Percentiles rank a stretch among this genome's conserved stretches.
Conservation (phyloP, 2,113 vertebrate species). For the Corythaixoides concolor region DNA sequence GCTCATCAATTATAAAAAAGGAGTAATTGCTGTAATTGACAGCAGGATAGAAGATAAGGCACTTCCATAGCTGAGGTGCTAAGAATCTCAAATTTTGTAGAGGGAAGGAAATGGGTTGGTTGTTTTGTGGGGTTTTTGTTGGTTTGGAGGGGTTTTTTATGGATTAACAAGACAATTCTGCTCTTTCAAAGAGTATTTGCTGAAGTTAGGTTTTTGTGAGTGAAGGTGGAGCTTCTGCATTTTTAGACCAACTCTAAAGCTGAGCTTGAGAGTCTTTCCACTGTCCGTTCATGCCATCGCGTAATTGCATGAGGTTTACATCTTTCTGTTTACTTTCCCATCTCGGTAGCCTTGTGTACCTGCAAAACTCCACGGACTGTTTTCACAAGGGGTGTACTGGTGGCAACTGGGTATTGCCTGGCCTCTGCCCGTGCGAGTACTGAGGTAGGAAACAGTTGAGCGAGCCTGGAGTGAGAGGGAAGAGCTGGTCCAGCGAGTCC, state of each 20-base stretch:
- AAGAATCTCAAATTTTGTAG: neutral
- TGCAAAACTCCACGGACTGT: accelerated
- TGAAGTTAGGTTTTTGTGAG: neutral
- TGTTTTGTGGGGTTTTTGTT: neutral
- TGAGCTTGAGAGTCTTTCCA: neutral
- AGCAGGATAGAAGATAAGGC: neutral
- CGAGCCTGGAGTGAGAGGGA: neutral
- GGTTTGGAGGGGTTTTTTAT: neutral
- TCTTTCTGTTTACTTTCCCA: neutral
- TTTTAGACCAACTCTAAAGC: neutral
- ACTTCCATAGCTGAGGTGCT: neutral
- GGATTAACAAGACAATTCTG: neutral
- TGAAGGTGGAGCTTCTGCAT: neutral
- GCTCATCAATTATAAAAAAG: neutral
- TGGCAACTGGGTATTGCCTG: neutral
- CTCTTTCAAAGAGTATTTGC: neutral
- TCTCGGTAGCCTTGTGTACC: neutral
- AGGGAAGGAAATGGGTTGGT: neutral
- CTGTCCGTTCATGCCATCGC: accelerated
- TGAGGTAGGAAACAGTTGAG: accelerated
- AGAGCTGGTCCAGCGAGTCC: accelerated
- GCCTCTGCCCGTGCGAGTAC: accelerated
- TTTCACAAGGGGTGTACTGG: neutral
- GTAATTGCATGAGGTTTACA: neutral
- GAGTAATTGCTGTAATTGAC: neutral